Evolutionary conservation across 2,888 invertebrate species (phyloP).

Genomic region (Melitaea athalia): DNA sequence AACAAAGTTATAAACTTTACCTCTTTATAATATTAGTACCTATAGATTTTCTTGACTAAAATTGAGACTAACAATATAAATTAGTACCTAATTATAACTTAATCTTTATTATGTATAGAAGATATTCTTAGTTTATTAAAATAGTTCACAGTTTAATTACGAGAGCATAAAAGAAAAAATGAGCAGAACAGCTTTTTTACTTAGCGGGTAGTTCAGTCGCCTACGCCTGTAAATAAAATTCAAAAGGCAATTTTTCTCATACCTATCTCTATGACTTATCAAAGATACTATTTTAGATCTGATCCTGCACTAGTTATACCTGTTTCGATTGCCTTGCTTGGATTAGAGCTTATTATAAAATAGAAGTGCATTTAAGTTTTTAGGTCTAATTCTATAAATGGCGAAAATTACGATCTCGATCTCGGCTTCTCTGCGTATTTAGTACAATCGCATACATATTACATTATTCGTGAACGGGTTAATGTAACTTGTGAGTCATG

Average conservation of each 20-base stretch:
- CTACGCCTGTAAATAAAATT: neutral
- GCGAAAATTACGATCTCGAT: neutral
- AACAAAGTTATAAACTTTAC: too few relatives aligned
- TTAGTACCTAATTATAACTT: too few relatives aligned
- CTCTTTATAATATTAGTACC: too few relatives aligned
- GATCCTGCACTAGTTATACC: constrained; percentile 27
- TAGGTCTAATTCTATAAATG: constrained; percentile 4
- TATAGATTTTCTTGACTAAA: too few relatives aligned
- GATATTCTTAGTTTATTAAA: neutral
- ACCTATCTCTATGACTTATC: constrained; percentile 13
- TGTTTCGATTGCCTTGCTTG: constrained; percentile 25
- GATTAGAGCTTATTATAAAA: constrained; percentile 6
- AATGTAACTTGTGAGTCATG: constrained; percentile 1
- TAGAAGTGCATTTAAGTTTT: neutral
- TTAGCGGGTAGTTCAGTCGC: neutral
- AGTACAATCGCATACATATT: neutral
- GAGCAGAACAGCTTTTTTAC: neutral
- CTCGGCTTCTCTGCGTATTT: neutral
- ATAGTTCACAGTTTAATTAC: neutral
- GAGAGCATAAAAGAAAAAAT: neutral
- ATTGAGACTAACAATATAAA: too few relatives aligned
- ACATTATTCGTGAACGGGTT: constrained; percentile 1
- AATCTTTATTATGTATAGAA: neutral
- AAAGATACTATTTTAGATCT: constrained; percentile 12
- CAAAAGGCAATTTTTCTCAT: constrained; percentile 1